Percentiles rank a stretch among this genome's conserved stretches.
These are phyloP conservation scores for Maniola hyperantus DNA, from an alignment of 2,888 invertebrate species.

Conservation along the genomic window DNA sequence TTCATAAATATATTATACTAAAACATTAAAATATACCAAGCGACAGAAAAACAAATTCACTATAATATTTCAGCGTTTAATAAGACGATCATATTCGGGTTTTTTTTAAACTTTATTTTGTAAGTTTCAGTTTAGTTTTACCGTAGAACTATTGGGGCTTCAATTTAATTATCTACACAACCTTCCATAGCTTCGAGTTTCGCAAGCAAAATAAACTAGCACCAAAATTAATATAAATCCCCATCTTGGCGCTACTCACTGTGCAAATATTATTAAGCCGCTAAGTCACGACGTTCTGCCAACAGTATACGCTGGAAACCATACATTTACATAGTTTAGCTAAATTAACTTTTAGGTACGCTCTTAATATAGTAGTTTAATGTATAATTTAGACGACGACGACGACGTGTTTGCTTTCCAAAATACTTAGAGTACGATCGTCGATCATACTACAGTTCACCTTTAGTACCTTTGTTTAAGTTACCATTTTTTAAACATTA, in stretches of 20 bases:
- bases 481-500: too few species aligned
- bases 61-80: too few species aligned
- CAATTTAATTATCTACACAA: constrained; percentile 14
- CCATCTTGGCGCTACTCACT: constrained; percentile 16
- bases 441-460: neutral
- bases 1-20: too few species aligned
- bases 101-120: too few species aligned
- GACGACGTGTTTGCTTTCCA: constrained; percentile 57
- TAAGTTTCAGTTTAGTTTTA: neutral
- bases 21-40: too few species aligned
- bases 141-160: neutral
- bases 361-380: constrained; percentile 59
- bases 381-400: constrained; percentile 52
- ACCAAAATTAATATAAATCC: constrained; percentile 20
- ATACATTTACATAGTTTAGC: constrained; percentile 33
- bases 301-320: constrained; percentile 22
- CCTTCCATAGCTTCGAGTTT: constrained; percentile 14
- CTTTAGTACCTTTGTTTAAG: neutral
- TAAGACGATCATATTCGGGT: too few species aligned
- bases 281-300: constrained; percentile 25
- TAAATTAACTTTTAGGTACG: constrained; percentile 39
- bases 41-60: too few species aligned
- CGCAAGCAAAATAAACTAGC: constrained; percentile 10
- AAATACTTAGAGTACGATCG: constrained; percentile 47
- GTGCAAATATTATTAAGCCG: constrained; percentile 29